A percentile compares a stretch with the other conserved stretches of the same genome.
Conservation (phyloP, 2,797 vertebrate genomes). For the Propithecus deckenii region DNA sequence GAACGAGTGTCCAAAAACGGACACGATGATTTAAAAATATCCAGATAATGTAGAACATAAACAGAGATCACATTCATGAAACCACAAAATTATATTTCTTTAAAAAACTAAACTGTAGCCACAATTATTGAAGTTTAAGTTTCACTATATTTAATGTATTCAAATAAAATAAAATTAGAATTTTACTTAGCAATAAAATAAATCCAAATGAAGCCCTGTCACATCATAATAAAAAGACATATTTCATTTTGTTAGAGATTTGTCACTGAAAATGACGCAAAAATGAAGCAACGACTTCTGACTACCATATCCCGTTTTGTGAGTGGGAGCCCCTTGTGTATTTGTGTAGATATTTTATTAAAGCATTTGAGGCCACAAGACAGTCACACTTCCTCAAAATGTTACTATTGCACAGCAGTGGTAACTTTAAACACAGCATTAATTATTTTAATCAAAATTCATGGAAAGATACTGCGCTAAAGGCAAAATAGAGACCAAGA, state of each 20-base stretch:
- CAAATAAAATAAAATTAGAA: constrained; percentile 51
- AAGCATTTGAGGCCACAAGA: background rate
- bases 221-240: background rate
- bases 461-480: background rate
- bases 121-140: constrained; percentile 46
- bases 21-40: background rate
- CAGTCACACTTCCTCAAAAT: background rate
- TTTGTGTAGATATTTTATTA: background rate
- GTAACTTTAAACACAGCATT: background rate
- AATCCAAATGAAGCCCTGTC: constrained; percentile 13
- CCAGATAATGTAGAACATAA: background rate
- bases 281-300: background rate
- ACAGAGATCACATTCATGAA: background rate
- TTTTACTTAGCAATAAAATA: constrained; percentile 55
- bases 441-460: constrained; percentile 41
- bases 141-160: constrained; percentile 36
- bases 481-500: background rate
- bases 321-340: background rate
- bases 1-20: background rate
- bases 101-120: constrained; percentile 30
- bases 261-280: background rate
- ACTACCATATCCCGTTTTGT: background rate
- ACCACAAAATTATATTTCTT: constrained; percentile 5
- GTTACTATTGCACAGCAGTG: background rate
- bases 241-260: constrained; percentile 11